Base-by-base conservation (phyloP, 2,113 vertebrate species). In the Proterorhinus semilunaris region DNA sequence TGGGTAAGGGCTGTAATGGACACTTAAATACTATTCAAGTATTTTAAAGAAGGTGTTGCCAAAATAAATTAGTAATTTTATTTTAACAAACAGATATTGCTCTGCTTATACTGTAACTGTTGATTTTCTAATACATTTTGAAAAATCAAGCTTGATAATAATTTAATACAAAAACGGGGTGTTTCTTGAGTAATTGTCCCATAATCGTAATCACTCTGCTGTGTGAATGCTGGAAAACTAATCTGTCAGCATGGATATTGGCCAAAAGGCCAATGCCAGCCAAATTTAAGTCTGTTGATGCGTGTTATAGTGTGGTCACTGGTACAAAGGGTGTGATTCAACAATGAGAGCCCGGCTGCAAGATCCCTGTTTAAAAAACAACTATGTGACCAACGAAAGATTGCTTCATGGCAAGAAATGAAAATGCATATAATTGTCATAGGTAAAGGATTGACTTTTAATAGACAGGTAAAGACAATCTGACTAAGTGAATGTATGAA, bases 291-390 rank as follows among this genome's bases (percentile, higher is more conserved):
- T 76, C 79, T 87, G 78, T 69, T 85, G 80, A 80, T 78, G 86
- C 83, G 72, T 90, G 86, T 87, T 79, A 89, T 88, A 76, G 78
- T 68, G 73, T 80, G 80, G 86, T 88, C 83, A 89, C 61, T 81
- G 53, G 74, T 49, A 73, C 75, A 63, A 44, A 68, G 27, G 51
- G 71, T 55, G 71, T 74, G 43, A 68, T 84, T 78, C 48, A 65
- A 13, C 79, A 72, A 69, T 57, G 73, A 52, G 66, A 52, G 21
- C 51, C 17, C 45, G 66, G 53, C 13, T 17, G 0, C 6, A 57
- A 66, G 47, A 61, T 16, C 36, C 42, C 5, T 47, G 17, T 66
- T 12, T 63, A 21, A 53, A 74, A 74, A 65, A 51, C 71, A 57
- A 62, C 50, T 17, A 67, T 36, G 13, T 62, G 46, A 63, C 53